Evolutionary conservation across 2,888 invertebrate species (phyloP).

Genomic region (Euproctis similis): DNA sequence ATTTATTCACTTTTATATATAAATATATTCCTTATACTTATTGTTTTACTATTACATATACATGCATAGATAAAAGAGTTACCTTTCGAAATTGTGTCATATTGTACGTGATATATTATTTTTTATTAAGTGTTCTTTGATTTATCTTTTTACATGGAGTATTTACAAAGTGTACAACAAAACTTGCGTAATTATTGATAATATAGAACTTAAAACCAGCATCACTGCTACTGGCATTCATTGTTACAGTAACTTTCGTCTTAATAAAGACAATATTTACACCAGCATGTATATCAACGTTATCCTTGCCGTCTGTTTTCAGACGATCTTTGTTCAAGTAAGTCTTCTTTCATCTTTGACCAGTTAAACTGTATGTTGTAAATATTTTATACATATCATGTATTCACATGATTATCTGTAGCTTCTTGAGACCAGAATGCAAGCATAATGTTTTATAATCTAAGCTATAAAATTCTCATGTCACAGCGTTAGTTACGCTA

Average conservation of each 20-base stretch:
- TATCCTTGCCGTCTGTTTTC: slow-evolving; percentile 10
- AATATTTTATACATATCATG: not conserved
- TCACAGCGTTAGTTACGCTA: too few species aligned
- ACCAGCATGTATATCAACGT: slow-evolving; percentile 10
- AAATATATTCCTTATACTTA: too few species aligned
- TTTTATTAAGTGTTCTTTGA: too few species aligned
- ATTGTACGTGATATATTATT: too few species aligned
- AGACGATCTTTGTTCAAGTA: slow-evolving; percentile 13
- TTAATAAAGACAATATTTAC: not conserved
- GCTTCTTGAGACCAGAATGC: not conserved
- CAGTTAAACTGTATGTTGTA: not conserved
- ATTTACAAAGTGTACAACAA: too few species aligned
- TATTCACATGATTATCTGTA: not conserved
- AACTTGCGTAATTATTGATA: slow-evolving; percentile 1
- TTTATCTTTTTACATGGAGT: too few species aligned
- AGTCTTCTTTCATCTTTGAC: not conserved
- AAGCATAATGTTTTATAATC: not conserved
- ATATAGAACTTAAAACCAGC: not conserved
- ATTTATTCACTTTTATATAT: too few species aligned
- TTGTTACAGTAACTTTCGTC: not conserved
- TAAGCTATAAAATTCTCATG: not conserved
- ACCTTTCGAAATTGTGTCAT: too few species aligned
- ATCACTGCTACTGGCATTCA: not conserved
- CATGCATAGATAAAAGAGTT: too few species aligned
- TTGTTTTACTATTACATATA: too few species aligned